Evolutionary conservation across 92 coral and sea anemone species (phyloP).

Genomic region (Isaurus tuberculatus): DNA sequence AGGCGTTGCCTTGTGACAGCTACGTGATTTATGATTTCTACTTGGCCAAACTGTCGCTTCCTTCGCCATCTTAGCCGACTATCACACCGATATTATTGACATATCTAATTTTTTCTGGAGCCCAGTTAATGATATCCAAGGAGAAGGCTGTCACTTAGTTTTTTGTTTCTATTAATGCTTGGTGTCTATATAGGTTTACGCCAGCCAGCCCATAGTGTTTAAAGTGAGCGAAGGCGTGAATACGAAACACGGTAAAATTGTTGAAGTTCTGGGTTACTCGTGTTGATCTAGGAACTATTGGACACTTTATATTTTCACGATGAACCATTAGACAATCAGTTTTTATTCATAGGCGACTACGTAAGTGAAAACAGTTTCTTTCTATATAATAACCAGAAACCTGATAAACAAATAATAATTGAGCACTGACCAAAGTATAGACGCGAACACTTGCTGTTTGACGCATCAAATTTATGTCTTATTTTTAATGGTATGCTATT

Average conservation of each 20-base stretch:
- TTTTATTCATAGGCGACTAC: constrained; percentile 16
- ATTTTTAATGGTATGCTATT: constrained; percentile 11
- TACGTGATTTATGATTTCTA: constrained; percentile 48
- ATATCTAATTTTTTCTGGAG: constrained; percentile 48
- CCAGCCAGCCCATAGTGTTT: background rate
- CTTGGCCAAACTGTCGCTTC: constrained; percentile 43
- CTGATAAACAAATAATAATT: constrained; percentile 25
- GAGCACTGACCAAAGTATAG: constrained; percentile 24
- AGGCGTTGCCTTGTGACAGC: constrained; percentile 47
- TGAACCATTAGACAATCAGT: constrained; percentile 29
- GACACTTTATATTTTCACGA: constrained; percentile 1
- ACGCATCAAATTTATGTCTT: background rate
- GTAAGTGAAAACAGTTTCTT: constrained; percentile 43
- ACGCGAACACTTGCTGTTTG: constrained; percentile 5
- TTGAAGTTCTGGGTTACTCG: background rate
- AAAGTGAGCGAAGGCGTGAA: background rate
- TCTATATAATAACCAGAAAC: constrained; percentile 26
- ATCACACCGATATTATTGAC: constrained; percentile 33
- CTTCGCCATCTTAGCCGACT: constrained; percentile 48
- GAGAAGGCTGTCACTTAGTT: constrained; percentile 26
- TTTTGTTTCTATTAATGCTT: constrained; percentile 1
- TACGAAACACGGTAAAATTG: constrained; percentile 13
- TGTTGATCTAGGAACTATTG: background rate
- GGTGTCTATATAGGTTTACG: constrained; percentile 15
- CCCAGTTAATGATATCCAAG: constrained; percentile 43